phyloP scores from a whole-genome alignment of 2,888 invertebrate species.

The Andricus curvator region DNA sequence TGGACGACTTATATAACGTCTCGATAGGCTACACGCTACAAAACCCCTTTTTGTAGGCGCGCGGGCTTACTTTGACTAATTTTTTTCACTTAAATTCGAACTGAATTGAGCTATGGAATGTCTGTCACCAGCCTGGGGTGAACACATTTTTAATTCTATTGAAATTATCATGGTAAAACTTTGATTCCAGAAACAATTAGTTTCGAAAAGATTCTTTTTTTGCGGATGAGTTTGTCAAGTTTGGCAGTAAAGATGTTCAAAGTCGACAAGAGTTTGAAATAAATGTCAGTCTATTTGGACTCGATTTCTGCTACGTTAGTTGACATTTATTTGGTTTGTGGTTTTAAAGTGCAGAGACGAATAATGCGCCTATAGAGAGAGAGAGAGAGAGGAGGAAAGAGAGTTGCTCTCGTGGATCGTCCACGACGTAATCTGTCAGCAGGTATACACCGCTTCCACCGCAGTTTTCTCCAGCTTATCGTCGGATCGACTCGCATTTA shows the following conservation, averaged over 20 bases:
- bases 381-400: slow-evolving; percentile 29
- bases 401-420: slow-evolving; percentile 50
- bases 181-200: too few relatives aligned
- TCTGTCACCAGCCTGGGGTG: too few relatives aligned
- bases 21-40: too few relatives aligned
- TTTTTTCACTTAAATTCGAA: too few relatives aligned
- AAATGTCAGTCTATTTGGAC: neutral
- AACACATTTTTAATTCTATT: too few relatives aligned
- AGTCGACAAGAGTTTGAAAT: neutral
- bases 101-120: too few relatives aligned
- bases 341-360: neutral
- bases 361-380: neutral
- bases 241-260: neutral
- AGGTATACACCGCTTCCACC: slow-evolving; percentile 66
- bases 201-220: neutral
- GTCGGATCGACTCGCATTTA: slow-evolving; percentile 75
- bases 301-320: neutral
- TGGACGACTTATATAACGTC: too few relatives aligned
- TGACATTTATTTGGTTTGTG: neutral
- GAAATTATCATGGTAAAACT: too few relatives aligned
- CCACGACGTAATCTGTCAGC: slow-evolving; percentile 71
- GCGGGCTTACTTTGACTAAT: too few relatives aligned
- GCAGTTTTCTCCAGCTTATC: slow-evolving; percentile 73
- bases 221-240: neutral
- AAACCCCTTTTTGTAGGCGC: too few relatives aligned